phyloP scores from a whole-genome alignment of 2,888 invertebrate species.

The Argyra leucocephala region DNA sequence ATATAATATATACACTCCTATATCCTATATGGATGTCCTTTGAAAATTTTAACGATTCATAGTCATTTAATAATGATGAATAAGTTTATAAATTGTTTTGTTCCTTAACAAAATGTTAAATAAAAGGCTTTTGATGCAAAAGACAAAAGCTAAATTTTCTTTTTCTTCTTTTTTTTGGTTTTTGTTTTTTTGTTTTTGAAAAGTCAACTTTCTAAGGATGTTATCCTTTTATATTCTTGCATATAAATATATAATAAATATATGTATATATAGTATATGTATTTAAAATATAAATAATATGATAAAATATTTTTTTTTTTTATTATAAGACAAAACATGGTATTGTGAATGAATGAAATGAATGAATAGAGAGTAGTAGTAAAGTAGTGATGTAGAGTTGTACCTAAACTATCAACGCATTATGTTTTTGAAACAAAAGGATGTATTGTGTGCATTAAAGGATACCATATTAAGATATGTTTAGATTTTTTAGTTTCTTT shows the following conservation, averaged over 20 bases:
- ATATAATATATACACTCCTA: no score
- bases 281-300: neutral
- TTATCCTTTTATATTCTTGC: neutral
- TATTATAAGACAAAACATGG: neutral
- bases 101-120: conserved; percentile 3
- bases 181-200: neutral
- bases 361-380: neutral
- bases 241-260: neutral
- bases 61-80: conserved; percentile 3
- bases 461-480: conserved; percentile 6
- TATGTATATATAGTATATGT: neutral
- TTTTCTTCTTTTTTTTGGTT: neutral
- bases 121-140: conserved; percentile 4
- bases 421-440: conserved; percentile 8
- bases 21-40: neutral
- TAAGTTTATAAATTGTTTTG: conserved; percentile 6
- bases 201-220: conserved; percentile 6
- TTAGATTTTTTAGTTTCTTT: neutral
- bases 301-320: neutral
- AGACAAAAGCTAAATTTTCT: conserved; percentile 4
- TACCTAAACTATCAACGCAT: conserved; percentile 4
- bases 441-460: conserved; percentile 7
- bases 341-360: neutral
- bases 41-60: neutral
- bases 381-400: neutral